Base-by-base conservation (phyloP, 2,797 vertebrate genomes). In the Falco novaeseelandiae region DNA sequence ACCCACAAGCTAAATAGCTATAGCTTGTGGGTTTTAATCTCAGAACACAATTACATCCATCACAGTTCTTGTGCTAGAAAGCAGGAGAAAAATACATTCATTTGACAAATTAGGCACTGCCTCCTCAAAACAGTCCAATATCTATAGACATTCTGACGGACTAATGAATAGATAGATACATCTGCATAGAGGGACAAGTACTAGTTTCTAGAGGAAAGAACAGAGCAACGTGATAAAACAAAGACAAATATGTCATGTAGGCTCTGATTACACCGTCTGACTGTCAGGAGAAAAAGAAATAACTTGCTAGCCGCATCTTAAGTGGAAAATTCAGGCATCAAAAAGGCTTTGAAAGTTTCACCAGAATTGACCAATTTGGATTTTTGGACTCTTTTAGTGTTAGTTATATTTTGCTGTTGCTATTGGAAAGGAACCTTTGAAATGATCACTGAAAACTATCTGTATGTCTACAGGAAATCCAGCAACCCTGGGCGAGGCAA, bases 121-220 rank as follows among this genome's bases (percentile, higher is more conserved):
- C 38, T 96, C 58, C 63, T 95, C 83, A 94, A 97, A 97, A 92
- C 67, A 97, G 86, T 92, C 70, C 89, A 90, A 69, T 95, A 80
- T 97, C 97, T 97, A 95, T 90, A 96, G 89, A 80, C 36, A 87
- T 96, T 96, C 83, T 94, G 96, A 96, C 86, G 97, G 95, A 82
- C 38, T 96, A 97, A 96, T 95, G 87, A 97, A 88, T 74, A 95
- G 74, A 87, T 49, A 83, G 79, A 44, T 78, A 70, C 10, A 91
- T 94, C 97, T 97, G 84, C 88, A 89, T 59, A 63, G 70, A 66
- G 93, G 85, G 88, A 66, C 78, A 96, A 94, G 74, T 69, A 65
- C 78, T 95, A 46, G 49, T 92, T 97, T 97, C 70, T 86, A 96
- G 93, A 87, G 90, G 74, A 97, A 97, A 94, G 90, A 93, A 79